Percentiles rank a stretch among this genome's conserved stretches.
Evolutionary conservation across 2,113 vertebrate species (phyloP).

Genomic region (Callorhinus ursinus): DNA sequence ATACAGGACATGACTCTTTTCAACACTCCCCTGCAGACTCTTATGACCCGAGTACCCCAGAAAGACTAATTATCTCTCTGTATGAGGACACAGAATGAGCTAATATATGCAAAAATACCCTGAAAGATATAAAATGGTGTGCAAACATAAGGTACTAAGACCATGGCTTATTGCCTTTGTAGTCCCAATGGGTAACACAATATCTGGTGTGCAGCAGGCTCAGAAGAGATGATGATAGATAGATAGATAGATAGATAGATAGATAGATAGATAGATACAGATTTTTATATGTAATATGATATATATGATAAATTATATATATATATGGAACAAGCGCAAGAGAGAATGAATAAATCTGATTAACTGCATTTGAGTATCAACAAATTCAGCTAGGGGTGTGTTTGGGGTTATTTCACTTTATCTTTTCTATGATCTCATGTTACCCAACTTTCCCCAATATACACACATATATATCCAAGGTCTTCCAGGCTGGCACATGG

Average conservation of each 20-base stretch:
- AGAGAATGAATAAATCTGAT: neutral
- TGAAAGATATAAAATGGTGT: neutral
- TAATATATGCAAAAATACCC: neutral
- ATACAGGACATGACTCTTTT: neutral
- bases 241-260: neutral
- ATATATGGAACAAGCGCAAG: neutral
- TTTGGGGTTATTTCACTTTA: neutral
- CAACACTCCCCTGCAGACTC: neutral
- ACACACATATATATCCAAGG: neutral
- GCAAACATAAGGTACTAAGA: neutral
- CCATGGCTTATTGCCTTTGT: neutral
- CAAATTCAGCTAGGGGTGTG: neutral
- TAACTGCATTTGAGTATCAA: neutral
- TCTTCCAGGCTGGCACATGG: neutral
- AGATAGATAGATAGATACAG: neutral
- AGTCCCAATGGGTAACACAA: neutral
- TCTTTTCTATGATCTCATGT: neutral
- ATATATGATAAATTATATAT: neutral
- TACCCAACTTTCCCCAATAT: neutral
- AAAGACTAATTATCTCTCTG: neutral
- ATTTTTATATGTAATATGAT: neutral
- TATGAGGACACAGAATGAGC: neutral
- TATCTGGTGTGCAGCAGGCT: neutral
- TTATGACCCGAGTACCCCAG: neutral
- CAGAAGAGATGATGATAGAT: neutral